These are phyloP conservation scores for Andrena hattorfiana DNA, from an alignment of 2,888 invertebrate genomes.

Conservation along the genomic window DNA sequence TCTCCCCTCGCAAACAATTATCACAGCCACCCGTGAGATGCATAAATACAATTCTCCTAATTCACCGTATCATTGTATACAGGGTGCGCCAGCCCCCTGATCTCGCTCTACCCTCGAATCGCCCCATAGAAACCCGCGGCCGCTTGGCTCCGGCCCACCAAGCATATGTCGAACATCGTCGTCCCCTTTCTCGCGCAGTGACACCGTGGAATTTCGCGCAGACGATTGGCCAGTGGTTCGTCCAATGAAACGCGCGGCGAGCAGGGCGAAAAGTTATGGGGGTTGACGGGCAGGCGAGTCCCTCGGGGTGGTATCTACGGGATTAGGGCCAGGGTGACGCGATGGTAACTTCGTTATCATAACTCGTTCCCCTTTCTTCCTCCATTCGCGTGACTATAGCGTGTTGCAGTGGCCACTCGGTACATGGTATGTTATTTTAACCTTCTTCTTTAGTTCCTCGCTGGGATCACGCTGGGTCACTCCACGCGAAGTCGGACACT, in stretches of 20 bases:
- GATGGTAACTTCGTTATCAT: constrained; percentile 72
- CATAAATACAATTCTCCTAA: constrained; percentile 27
- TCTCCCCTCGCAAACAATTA: background rate
- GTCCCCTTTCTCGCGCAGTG: constrained; percentile 50
- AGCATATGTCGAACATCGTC: constrained; percentile 68
- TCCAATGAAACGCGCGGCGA: constrained; percentile 63
- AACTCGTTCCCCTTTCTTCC: constrained; percentile 36
- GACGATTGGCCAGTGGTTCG: constrained; percentile 66
- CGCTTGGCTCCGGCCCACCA: constrained; percentile 34
- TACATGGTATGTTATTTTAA: background rate
- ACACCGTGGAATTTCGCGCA: constrained; percentile 66
- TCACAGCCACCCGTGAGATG: background rate
- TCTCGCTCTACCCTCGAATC: constrained; percentile 43
- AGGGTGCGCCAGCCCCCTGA: constrained; percentile 22
- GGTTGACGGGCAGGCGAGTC: constrained; percentile 46
- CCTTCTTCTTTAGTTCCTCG: too few species aligned
- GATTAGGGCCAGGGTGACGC: constrained; percentile 66
- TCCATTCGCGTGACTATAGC: constrained; percentile 13
- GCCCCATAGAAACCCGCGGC: constrained; percentile 26
- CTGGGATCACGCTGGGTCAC: too few species aligned
- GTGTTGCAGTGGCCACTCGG: constrained; percentile 12
- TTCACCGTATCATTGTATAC: constrained; percentile 32
- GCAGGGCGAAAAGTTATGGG: constrained; percentile 32
- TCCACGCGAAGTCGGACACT: too few species aligned
- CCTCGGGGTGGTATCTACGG: constrained; percentile 64